phyloP scores from a whole-genome alignment of 1,140 invertebrate genomes.

The Panagrolaimus sp. region DNA sequence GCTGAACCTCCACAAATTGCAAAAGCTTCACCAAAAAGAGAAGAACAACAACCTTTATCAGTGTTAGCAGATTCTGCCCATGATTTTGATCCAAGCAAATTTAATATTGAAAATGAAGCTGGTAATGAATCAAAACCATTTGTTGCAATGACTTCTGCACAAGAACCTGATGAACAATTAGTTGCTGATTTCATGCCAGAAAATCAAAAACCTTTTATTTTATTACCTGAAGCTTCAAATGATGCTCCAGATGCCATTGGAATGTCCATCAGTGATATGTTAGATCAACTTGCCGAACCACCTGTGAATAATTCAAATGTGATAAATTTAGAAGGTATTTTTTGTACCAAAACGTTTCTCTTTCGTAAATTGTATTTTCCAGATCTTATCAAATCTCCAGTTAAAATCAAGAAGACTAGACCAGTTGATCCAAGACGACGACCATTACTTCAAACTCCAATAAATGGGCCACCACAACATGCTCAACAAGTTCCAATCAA shows the following conservation, averaged over 20 bases:
- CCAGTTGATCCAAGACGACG: neutral
- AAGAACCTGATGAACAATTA: constrained; percentile 7
- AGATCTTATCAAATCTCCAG: neutral
- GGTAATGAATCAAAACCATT: neutral
- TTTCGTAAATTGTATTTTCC: neutral
- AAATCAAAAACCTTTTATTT: neutral
- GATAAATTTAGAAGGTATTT: neutral
- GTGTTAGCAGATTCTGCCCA: too few relatives aligned
- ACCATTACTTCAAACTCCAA: neutral
- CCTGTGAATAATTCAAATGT: neutral
- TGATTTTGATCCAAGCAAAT: too few relatives aligned
- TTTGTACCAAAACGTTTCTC: too few relatives aligned
- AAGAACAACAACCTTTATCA: too few relatives aligned
- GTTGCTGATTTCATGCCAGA: neutral
- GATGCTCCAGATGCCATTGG: neutral
- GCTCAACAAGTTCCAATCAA: neutral
- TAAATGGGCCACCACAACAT: neutral
- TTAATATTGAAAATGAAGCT: neutral
- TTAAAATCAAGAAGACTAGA: neutral
- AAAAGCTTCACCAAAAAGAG: too few relatives aligned
- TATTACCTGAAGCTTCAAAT: neutral
- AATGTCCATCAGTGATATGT: constrained; percentile 4
- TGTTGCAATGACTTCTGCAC: constrained; percentile 3
- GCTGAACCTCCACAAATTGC: neutral
- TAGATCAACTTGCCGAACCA: neutral